Percentiles rank a stretch among this genome's conserved stretches.
These are phyloP conservation scores for Paracentrotus lividus DNA, from an alignment of 53 echinoderm and acorn worm species.

Conservation along the genomic window DNA sequence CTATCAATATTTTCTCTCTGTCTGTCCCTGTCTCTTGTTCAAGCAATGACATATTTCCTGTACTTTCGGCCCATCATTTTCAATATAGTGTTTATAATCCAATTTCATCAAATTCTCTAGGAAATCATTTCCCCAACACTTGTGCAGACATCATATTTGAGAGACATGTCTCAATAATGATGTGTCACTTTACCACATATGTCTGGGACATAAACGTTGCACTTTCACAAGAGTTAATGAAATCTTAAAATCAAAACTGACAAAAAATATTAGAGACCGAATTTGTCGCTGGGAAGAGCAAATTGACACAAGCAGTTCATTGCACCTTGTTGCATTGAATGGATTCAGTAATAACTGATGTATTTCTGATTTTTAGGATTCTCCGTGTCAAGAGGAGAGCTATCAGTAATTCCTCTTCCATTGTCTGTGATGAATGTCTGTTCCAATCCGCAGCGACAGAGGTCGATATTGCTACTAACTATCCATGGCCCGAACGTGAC, in stretches of 20 bases:
- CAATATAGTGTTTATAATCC: neutral
- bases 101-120: neutral
- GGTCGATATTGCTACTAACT: constrained; percentile 45
- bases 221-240: constrained; percentile 14
- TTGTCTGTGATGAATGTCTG: constrained; percentile 20
- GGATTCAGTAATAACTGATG: constrained; percentile 10
- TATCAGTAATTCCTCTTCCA: neutral
- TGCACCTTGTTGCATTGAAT: neutral
- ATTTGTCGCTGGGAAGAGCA: neutral
- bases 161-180: neutral
- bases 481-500: constrained; percentile 51
- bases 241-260: constrained; percentile 2
- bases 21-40: neutral
- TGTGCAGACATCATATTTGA: neutral
- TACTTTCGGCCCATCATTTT: neutral
- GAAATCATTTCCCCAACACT: neutral
- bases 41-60: neutral
- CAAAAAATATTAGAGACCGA: neutral
- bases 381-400: neutral
- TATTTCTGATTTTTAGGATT: constrained; percentile 28
- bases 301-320: constrained; percentile 22
- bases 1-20: neutral
- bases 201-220: neutral
- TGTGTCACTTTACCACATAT: neutral
- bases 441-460: neutral